Evolutionary conservation across 2,888 invertebrate species (phyloP).

Genomic region (Lycophotia porphyrea): DNA sequence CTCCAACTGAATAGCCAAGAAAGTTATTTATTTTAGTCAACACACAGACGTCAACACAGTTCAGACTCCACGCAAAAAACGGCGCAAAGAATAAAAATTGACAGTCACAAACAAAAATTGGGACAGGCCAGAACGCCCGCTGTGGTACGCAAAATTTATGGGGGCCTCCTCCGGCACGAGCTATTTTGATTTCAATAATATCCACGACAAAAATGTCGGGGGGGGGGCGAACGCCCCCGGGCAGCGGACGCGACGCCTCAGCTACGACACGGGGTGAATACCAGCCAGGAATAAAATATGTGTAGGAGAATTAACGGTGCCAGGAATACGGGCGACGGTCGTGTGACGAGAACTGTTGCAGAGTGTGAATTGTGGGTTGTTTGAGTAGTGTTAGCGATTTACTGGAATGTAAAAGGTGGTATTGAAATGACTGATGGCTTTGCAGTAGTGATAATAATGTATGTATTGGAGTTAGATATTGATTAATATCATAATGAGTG

Average conservation of each 20-base stretch:
- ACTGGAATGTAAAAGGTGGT: background rate
- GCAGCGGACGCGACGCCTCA: slow-evolving; percentile 58
- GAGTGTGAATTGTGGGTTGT: background rate
- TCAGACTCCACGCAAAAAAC: slow-evolving; percentile 26
- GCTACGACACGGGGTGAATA: slow-evolving; percentile 57
- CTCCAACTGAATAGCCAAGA: background rate
- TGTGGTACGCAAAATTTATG: slow-evolving; percentile 67
- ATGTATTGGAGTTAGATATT: background rate
- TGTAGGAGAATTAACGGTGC: slow-evolving; percentile 61
- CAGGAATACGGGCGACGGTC: slow-evolving; percentile 48
- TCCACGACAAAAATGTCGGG: slow-evolving; percentile 67
- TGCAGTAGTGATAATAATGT: background rate
- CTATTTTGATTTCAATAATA: slow-evolving; percentile 73
- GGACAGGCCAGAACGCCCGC: slow-evolving; percentile 60
- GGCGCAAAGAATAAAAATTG: slow-evolving; percentile 51
- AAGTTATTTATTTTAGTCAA: slow-evolving; percentile 11
- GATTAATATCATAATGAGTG: background rate
- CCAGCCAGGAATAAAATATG: slow-evolving; percentile 64
- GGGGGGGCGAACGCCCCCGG: slow-evolving; percentile 55
- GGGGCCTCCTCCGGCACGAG: slow-evolving; percentile 56
- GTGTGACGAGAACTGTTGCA: slow-evolving; percentile 20
- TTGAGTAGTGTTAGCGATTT: background rate
- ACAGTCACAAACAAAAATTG: slow-evolving; percentile 60
- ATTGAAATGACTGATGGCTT: background rate
- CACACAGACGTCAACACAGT: slow-evolving; percentile 28